Base-by-base conservation (phyloP, 2,113 vertebrate genomes). In the Cnemophilus loriae region DNA sequence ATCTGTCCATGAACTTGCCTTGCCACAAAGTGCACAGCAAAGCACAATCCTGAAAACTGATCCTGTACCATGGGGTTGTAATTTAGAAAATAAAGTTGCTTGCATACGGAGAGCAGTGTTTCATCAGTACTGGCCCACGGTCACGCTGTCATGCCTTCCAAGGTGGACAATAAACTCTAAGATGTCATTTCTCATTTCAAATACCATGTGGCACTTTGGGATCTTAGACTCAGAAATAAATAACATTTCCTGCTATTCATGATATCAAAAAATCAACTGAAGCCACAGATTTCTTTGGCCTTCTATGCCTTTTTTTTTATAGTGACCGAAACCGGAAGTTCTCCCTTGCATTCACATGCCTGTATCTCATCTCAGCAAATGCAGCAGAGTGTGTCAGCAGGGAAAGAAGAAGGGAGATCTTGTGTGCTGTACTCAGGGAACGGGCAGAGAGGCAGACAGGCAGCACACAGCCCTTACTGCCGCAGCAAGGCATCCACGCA, bases 41-140 rank as follows among this genome's bases (percentile, higher is more conserved):
- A 95, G 94, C 90, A 93, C 61, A 96, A 78, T 84, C 75, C 49
- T 85, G 92, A 87, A 94, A 94, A 85, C 44, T 64, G 88, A 94
- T 85, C 67, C 67, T 28, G 11, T 75, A 69, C 64, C 61, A 57
- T 15, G 37, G 70, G 42, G 53, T n/a, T 90, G 46, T 90, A 60
- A 83, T 80, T 88, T 41, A 79, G 49, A 73, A 93, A 93, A 87
- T 37, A 49, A 85, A 92, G 46, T 69, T 91, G 16, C 82, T 49
- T 56, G 57, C 70, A 56, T 80, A n/a, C 60, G 18, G 1, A 81
- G 47, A 78, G 33, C 10, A 71, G 21, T 15, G 24, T 47, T 89
- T 82, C 65, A 82, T 60, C 77, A 30, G 32, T 24, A 47, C 37
- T 50, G 64, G 23, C 89, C 68, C 69, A 47, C 44, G 16, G 50